Conservation (phyloP, 2,797 vertebrate species). For the Hoplostethus mediterraneus region DNA sequence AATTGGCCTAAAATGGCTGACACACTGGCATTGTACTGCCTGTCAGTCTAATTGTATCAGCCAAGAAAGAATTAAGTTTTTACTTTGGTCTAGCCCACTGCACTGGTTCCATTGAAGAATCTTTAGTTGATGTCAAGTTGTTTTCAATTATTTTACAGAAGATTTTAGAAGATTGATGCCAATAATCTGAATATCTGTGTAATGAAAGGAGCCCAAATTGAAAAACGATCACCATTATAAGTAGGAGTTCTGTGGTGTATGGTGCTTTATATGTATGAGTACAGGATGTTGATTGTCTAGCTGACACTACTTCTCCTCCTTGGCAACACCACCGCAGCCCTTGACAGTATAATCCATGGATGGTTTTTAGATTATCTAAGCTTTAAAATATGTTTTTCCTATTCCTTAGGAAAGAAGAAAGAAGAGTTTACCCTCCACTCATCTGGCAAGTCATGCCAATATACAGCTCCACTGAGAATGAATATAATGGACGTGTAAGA, state of each 20-base stretch:
- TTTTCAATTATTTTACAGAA: too few relatives aligned
- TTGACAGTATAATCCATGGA: background rate
- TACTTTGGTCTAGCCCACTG: too few relatives aligned
- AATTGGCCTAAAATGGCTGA: conserved; percentile 9
- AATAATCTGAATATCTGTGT: too few relatives aligned
- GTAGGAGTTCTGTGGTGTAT: too few relatives aligned
- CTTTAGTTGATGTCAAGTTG: too few relatives aligned
- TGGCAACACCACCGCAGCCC: background rate
- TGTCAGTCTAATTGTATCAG: conserved; percentile 6
- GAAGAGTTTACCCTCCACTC: background rate
- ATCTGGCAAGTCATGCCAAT: background rate
- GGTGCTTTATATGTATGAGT: background rate
- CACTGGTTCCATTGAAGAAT: too few relatives aligned
- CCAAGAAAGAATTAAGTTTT: too few relatives aligned
- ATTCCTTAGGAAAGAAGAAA: conserved; percentile 4
- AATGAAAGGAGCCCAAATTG: too few relatives aligned
- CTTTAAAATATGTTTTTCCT: conserved; percentile 34
- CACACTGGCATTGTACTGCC: conserved; percentile 1
- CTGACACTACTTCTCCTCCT: background rate
- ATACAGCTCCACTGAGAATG: background rate
- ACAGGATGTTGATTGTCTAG: background rate
- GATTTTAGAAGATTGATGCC: too few relatives aligned
- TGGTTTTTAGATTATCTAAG: conserved; percentile 38
- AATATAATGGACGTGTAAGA: conserved; percentile 16
- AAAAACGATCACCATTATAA: too few relatives aligned